Base-by-base conservation (phyloP, 2,888 invertebrate genomes). In the Thereva nobilitata region DNA sequence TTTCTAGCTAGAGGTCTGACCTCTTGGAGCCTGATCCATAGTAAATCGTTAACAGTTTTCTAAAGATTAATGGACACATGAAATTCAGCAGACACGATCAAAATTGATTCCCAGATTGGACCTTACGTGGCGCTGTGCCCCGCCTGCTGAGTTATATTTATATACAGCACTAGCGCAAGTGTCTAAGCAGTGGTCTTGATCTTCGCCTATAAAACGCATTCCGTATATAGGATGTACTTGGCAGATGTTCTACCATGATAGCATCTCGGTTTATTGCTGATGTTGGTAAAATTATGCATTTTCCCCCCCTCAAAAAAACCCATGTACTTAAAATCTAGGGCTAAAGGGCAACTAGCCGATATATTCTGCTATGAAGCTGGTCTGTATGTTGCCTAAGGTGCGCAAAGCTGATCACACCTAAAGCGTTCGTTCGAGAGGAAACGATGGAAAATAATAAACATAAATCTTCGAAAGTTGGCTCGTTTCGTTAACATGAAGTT, bases 81-180 rank as follows among this genome's bases (percentile, higher is more conserved):
- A 61, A 61, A 61, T 61, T 34, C 61, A 61, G 50, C 61, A 61
- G 50, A 41, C 61, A 12, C 40, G 41, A 50, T 61, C 49, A 50
- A 61, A 61, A 61, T 61, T 61, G 61, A 61, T 61, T 61, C 41
- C 50, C n/a, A 50, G 50, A 61, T 61, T 61, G 61, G 50, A 41
- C 61, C 41, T 49, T 61, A 61, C 50, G 49, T 41, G 50, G 41
- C 41, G 61, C 40, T 50, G 50, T 40, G 61, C 49, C 61, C 61
- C 61, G 61, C 61, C 50, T 49, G 23, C 50, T 42, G 40, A 50
- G 50, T 40, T 50, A 50, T 41, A 61, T 61, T 23, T 23, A 23
- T 23, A 23, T 23, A 23, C 23, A 23, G 1, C 2, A 23, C 23
- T 23, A 23, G 23, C 35, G 41, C 61, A 61, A 50, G 61, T 61